Base-by-base conservation (phyloP, 2,113 vertebrate genomes). In the Zapus hudsonius region DNA sequence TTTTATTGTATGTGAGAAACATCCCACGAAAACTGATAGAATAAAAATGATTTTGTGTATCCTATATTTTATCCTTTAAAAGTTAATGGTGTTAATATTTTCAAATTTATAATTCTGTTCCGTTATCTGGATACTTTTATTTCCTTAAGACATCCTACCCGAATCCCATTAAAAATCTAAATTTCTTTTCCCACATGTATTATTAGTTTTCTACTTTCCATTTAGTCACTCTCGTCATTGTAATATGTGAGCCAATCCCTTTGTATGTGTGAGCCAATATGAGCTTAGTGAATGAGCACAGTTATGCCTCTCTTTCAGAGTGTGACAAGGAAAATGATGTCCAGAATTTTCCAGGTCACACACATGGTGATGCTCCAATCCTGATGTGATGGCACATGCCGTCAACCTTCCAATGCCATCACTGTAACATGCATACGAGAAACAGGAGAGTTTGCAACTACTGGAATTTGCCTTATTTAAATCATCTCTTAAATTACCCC, bases 261-360 rank as follows among this genome's bases (percentile, higher is more conserved):
- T 83, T 89, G 3, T 10, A 33, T 74, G 13, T 47, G 17, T 38
- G 64, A 91, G 83, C 64, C 44, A 78, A 74, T 40, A 7, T 11
- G 47, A 64, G 47, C 38, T 85, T 70, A 70, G 47, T 47, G 74
- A 92, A 61, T 95, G 83, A 64, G 59, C 63, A 36, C 33, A 42
- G 5, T 70, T 91, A 63, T 61, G 69, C 78, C 25, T 69, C 10
- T 33, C 83, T 96, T 91, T 79, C 64, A 91, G 64, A 84, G 83
- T 79, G 57, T 38, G 29, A 33, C 25, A 33, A 88, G 17, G 33
- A 89, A 83, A 90, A 61, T 70, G 64, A 91, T 44, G 52, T 89
- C 63, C 36, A 44, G 33, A 92, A 73, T 70, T 61, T 29, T 79
- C n/a, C 31, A 29, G 36, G 66, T 89, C 27, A 74, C 5, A 47